phyloP scores from a whole-genome alignment of 2,888 invertebrate genomes.

The Glomeris marginata region DNA sequence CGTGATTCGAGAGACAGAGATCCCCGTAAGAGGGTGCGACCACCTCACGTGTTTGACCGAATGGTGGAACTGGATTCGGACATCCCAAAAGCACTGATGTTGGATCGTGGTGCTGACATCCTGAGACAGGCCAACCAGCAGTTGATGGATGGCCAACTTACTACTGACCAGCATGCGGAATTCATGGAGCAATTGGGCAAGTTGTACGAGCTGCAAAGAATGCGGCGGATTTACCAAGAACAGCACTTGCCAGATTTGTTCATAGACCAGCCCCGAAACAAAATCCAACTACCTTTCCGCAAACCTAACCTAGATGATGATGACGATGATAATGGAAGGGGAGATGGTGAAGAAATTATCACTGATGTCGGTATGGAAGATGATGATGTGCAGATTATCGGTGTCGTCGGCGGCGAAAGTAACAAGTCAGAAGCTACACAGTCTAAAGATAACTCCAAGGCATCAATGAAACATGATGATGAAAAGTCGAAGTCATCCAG shows the following conservation, averaged over 20 bases:
- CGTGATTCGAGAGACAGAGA: background rate
- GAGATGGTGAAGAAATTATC: no score
- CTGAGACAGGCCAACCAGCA: conserved; percentile 68
- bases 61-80: conserved; percentile 1
- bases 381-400: no score
- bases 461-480: background rate
- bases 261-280: background rate
- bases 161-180: conserved; percentile 24
- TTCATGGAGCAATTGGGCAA: conserved; percentile 22
- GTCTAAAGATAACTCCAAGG: background rate
- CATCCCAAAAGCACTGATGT: conserved; percentile 11
- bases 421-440: no score
- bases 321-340: no score
- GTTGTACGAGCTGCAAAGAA: conserved; percentile 19
- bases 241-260: conserved; percentile 13
- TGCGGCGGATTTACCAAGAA: conserved; percentile 21
- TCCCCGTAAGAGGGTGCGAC: background rate
- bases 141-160: conserved; percentile 45
- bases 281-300: no score
- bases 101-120: conserved; percentile 31
- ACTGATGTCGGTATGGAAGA: no score
- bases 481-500: background rate
- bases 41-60: conserved; percentile 1
- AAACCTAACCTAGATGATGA: no score
- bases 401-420: no score